Evolutionary conservation across 2,113 vertebrate genomes (phyloP), one percentile per base, ranked within the genome.

Genomic region (Chionis minor): DNA sequence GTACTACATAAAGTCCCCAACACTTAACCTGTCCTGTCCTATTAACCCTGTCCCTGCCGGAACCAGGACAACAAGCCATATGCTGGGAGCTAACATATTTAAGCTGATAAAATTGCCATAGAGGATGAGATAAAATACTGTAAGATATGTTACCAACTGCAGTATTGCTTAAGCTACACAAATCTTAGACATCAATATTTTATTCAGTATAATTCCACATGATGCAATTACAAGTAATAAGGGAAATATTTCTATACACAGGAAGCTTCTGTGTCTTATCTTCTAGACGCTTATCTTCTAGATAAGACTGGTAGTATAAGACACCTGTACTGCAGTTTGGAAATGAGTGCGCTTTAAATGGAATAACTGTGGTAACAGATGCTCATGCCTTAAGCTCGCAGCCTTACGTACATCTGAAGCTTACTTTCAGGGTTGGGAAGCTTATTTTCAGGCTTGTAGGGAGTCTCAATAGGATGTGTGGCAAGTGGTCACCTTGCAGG

Each of bases 401-500:
- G 82, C 52, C 45, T 51, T 74, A 52, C 8, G 2, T 55, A 17
- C 33, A 81, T 61, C 77, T 92, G 9, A 95, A 93, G 90, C 79
- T 96, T 92, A 49, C 77, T 91, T 86, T 81, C 16, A 70, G 86
- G 33, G 45, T 81, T 70, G 22, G 45, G 21, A 69, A 88, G 71
- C 66, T 93, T 86, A 70, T 80, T 95, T 92, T 67, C 62, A 92
- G 67, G 45, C 58, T 78, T 83, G n/a, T 35, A 33, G 62, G 35
- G 72, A 84, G 49, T 92, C 65, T 93, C 38, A 63, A 2, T 56
- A 52, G 83, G 71, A 56, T 49, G 8, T 56, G 52, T 91, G 90
- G 88, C 58, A 92, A 94, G 80, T 75, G 77, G 47, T 92, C 88
- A 95, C 92, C 71, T 92, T 94, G 85, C 54, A 70, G 71, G 65